Base-by-base conservation (phyloP, 2,797 vertebrate species). In the Toxotes lorentzi region DNA sequence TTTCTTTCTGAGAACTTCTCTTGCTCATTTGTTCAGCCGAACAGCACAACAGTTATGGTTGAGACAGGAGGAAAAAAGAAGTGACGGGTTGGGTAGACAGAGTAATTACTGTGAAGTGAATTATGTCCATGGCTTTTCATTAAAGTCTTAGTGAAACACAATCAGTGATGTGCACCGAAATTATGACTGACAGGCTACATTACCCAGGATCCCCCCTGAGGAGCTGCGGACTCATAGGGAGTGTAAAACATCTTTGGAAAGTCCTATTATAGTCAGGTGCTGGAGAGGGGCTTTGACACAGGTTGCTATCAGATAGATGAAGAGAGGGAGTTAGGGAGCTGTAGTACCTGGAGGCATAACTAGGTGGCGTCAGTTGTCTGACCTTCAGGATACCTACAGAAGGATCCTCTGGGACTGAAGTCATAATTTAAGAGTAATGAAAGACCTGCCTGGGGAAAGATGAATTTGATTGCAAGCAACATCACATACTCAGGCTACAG, bases 321-420 rank as follows among this genome's bases (percentile, higher is more conserved):
- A 84, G 71, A 81, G 34, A 80, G 84, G 83, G 85, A 77, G 63
- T 24, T 79, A 19, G 64, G 81, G 83, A 86, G 69, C 67, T 88
- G 87, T 59, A 90, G 72, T 90, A 82, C 91, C 78, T 79, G 58
- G 63, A 85, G 73, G 76, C 45, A 77, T 76, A 70, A 80, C 83
- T 84, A 93, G 92, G 86, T 87, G 89, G 90, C 77, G 34, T 84
- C 82, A 90, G 71, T 64, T 88, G 64, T 91, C 83, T 90, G 90
- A 92, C 86, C 83, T 89, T 88, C 78, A 85, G 56, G 43, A 79
- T 69, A 82, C 74, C 69, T 72, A 34, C 54, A 72, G 48, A 50
- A 70, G 41, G 73, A 70, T 86, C 87, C 79, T 78, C 19, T 75
- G 85, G 81, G 88, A 87, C 27, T 56, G 41, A 54, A 77, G 72